These are phyloP conservation scores for Hymenopus coronatus DNA, from an alignment of 2,888 invertebrate genomes.

Conservation along the genomic window DNA sequence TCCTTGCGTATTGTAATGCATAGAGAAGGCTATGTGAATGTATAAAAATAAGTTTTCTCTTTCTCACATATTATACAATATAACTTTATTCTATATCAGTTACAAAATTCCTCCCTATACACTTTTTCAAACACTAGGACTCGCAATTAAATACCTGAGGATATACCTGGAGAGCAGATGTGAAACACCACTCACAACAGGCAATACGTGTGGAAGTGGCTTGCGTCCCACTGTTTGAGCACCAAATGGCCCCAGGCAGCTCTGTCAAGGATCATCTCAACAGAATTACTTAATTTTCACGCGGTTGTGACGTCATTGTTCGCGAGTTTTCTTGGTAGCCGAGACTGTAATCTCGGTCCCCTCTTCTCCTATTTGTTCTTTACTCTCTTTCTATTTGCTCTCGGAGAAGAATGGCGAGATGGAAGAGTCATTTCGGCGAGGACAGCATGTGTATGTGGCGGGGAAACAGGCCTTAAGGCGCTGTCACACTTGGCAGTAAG, in stretches of 20 bases:
- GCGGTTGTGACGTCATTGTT: background rate
- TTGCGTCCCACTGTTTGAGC: background rate
- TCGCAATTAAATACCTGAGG: no score
- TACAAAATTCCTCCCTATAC: no score
- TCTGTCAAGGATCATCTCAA: background rate
- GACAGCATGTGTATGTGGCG: background rate
- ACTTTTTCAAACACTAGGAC: no score
- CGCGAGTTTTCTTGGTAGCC: background rate
- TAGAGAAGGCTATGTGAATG: no score
- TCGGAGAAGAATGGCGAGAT: background rate
- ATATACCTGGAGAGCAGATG: no score
- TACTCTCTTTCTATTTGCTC: background rate
- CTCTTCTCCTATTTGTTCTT: background rate
- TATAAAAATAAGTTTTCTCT: no score
- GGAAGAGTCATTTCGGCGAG: background rate
- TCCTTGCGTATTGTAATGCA: no score
- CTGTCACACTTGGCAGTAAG: background rate
- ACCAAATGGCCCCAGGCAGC: background rate
- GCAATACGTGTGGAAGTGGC: no score
- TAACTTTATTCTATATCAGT: no score
- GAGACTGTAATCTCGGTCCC: background rate
- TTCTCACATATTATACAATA: no score
- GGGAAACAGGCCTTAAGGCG: background rate
- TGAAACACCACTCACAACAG: no score
- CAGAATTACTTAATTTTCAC: background rate